Conservation (phyloP, 2,797 vertebrate genomes). For the Characodon lateralis region DNA sequence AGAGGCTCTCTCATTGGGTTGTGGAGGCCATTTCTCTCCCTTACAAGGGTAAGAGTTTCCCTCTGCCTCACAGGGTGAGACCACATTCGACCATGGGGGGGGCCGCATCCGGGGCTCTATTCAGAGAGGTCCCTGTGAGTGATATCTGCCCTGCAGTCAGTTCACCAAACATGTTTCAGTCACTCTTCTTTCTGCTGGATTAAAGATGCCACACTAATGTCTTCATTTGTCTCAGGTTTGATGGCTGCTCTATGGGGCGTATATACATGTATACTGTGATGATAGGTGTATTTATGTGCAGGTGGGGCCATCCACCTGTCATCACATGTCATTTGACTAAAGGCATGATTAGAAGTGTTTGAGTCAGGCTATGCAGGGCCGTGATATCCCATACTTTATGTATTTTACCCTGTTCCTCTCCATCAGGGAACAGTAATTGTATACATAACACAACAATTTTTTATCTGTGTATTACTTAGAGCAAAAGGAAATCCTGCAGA, state of each 20-base stretch:
- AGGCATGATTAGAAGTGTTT: background rate
- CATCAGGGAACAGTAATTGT: background rate
- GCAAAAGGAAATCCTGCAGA: background rate
- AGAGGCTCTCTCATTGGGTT: background rate
- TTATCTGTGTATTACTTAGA: background rate
- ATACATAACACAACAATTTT: background rate
- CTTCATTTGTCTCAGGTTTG: background rate
- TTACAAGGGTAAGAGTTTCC: background rate
- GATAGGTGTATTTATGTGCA: background rate
- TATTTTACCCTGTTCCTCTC: background rate
- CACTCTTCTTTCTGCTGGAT: background rate
- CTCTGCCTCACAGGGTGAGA: background rate
- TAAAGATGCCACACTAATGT: background rate
- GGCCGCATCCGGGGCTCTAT: background rate
- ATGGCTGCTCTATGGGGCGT: too few relatives aligned
- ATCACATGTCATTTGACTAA: background rate
- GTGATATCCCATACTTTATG: background rate
- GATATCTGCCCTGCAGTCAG: background rate
- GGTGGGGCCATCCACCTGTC: background rate
- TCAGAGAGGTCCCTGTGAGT: background rate
- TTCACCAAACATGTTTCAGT: background rate
- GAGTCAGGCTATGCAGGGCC: background rate
- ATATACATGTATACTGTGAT: too few relatives aligned
- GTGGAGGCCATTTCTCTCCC: background rate
- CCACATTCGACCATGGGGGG: background rate